Evolutionary conservation across 2,888 invertebrate species (phyloP), one percentile per base, ranked within the genome.

Genomic region (Scaptomyza parva): DNA sequence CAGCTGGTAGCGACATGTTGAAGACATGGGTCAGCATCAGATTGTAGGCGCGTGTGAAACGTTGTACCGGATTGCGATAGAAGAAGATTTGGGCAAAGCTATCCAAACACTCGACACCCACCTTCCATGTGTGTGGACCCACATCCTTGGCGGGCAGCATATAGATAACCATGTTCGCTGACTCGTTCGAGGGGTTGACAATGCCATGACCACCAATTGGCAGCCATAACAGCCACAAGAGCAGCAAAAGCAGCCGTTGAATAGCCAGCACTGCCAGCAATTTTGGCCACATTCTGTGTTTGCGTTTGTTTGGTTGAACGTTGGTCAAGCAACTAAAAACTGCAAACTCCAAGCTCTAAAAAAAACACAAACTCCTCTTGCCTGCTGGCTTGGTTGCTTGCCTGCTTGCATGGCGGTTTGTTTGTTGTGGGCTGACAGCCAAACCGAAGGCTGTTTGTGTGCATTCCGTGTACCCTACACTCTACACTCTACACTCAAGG

Each of bases 1-100:
- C 89, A 0, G 92, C 91, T 0, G 92, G 91, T 35, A 86, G 72
- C 3, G 90, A 77, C 86, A 92, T 88, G 33, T 91, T 90, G 6
- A 63, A 70, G 12, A 85, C 76, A 50, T 89, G 85, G 2, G 87
- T 81, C 28, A 90, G 59, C 52, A 90, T 85, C 43, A 91, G 58
- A 41, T 90, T 91, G 63, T 86, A 85, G 20, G 90, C 68, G 4
- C 89, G 86, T 0, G 89, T 89, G 33, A 60, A 72, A 0, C 70
- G 72, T 24, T 89, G 86, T 9, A 43, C 2, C 3, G 81, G 70
- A 17, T 80, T 78, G 18, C 76, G 79, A 14, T 73, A 75, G 18
- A 91, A 82, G 59, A 86, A 90, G n/a, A 88, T 73, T 9, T 78
- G 76, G 0, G 85, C 69, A 9, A 90, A 87, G 2, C 67, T 69